Evolutionary conservation across 2,113 vertebrate genomes (phyloP).

Genomic region (Megaptera novaeangliae): DNA sequence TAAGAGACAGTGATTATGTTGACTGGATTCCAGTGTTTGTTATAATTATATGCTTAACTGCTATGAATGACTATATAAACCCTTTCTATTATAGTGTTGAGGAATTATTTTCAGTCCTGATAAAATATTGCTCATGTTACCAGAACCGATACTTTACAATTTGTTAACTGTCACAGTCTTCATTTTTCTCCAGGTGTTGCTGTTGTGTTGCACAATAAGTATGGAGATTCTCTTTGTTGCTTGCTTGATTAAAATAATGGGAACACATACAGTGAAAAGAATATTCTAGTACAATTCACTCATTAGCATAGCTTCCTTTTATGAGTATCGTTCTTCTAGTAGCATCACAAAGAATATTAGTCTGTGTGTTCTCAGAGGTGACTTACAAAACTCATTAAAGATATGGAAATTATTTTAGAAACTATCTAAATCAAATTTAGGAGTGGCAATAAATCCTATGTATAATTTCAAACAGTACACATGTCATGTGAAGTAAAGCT

Average conservation of each 20-base stretch:
- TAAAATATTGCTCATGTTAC: slow-evolving; percentile 48
- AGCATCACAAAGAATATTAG: slow-evolving; percentile 54
- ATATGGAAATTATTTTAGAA: slow-evolving; percentile 69
- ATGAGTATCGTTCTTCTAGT: slow-evolving; percentile 47
- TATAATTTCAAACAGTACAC: slow-evolving; percentile 53
- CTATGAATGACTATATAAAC: background rate
- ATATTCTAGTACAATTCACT: slow-evolving; percentile 60
- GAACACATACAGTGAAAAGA: slow-evolving; percentile 54
- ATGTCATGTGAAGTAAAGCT: slow-evolving; percentile 12
- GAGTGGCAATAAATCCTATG: slow-evolving; percentile 20
- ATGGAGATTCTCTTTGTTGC: slow-evolving; percentile 69
- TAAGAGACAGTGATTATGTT: slow-evolving; percentile 56
- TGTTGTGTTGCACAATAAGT: slow-evolving; percentile 62
- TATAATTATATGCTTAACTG: slow-evolving; percentile 31
- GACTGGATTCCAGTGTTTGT: background rate
- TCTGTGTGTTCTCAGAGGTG: slow-evolving; percentile 60
- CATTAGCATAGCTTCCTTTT: slow-evolving; percentile 59
- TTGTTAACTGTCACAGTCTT: slow-evolving; percentile 62
- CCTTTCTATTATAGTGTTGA: background rate
- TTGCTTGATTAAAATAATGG: slow-evolving; percentile 67
- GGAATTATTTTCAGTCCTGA: slow-evolving; percentile 25
- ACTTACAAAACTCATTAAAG: slow-evolving; percentile 71
- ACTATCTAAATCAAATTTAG: slow-evolving; percentile 64
- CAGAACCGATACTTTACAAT: background rate
- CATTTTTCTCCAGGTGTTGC: slow-evolving; percentile 59